Conservation (phyloP, 2,113 vertebrate genomes). For the Ammodytes marinus region DNA sequence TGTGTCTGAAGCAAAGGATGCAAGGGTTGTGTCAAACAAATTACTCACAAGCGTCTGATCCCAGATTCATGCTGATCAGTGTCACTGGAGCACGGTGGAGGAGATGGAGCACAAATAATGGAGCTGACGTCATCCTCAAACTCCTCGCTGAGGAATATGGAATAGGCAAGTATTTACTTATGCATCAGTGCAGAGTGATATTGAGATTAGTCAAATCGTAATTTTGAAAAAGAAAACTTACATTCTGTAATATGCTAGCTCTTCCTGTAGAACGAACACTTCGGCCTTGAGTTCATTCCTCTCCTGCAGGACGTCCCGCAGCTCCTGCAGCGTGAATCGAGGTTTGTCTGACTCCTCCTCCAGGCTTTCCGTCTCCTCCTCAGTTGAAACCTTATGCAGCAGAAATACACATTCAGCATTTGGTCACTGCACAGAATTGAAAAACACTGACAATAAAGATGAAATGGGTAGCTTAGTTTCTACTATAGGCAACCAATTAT, state of each 20-base stretch:
- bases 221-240: constrained; percentile 37
- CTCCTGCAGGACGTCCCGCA: constrained; percentile 93
- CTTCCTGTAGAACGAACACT: constrained; percentile 93
- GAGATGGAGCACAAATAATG: constrained; percentile 63
- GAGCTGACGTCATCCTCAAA: constrained; percentile 86
- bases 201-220: background rate
- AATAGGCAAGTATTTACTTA: constrained; percentile 4
- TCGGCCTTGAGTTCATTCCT: constrained; percentile 94
- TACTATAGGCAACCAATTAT: background rate
- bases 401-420: constrained; percentile 49
- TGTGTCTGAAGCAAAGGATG: background rate
- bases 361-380: constrained; percentile 78
- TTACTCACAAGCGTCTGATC: constrained; percentile 94
- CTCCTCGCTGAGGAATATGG: constrained; percentile 86
- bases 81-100: constrained; percentile 73
- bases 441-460: background rate
- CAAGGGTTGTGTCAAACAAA: background rate
- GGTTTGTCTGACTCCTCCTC: constrained; percentile 90
- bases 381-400: constrained; percentile 76
- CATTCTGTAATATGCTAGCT: constrained; percentile 94
- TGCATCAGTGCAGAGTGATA: background rate
- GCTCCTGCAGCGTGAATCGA: constrained; percentile 94
- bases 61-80: constrained; percentile 90
- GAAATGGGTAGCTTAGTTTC: background rate
- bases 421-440: background rate